Evolutionary conservation across 2,888 invertebrate species (phyloP).

Genomic region (Drosophila emarginata): DNA sequence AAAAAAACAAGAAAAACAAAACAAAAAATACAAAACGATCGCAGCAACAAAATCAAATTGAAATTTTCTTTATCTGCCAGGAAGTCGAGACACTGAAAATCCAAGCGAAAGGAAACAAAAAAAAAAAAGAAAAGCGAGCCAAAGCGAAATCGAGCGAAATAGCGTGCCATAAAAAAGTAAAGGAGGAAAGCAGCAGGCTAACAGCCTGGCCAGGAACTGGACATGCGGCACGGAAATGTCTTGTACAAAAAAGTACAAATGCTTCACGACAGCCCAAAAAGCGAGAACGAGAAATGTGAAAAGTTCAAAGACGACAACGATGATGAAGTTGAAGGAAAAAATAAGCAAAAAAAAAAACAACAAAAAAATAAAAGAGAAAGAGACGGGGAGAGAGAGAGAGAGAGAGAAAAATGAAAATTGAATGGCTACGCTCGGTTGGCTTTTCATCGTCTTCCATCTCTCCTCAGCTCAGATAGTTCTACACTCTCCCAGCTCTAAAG

Average conservation of each 20-base stretch:
- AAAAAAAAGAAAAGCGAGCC: conserved; percentile 25
- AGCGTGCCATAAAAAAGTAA: conserved; percentile 41
- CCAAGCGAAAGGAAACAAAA: background rate
- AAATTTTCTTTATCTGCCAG: conserved; percentile 48
- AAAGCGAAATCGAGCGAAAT: conserved; percentile 56
- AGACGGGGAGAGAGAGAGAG: conserved; percentile 18
- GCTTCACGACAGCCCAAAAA: conserved; percentile 57
- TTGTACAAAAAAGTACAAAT: conserved; percentile 66
- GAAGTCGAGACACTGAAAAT: conserved; percentile 39
- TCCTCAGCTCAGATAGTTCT: background rate
- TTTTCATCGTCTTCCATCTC: conserved; percentile 23
- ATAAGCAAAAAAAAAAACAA: conserved; percentile 19
- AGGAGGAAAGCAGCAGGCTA: conserved; percentile 16
- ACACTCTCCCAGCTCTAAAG: background rate
- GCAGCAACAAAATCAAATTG: conserved; percentile 54
- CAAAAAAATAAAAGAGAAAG: conserved; percentile 13
- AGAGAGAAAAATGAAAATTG: conserved; percentile 60
- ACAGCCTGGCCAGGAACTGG: conserved; percentile 55
- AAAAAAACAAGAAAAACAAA: no score
- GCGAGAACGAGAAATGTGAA: conserved; percentile 54
- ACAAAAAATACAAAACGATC: conserved; percentile 39
- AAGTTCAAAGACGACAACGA: conserved; percentile 65
- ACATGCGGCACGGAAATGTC: conserved; percentile 73
- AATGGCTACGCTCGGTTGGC: conserved; percentile 63
- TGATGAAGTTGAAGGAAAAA: conserved; percentile 1